Evolutionary conservation across 2,797 vertebrate genomes (phyloP).

Genomic region (Rallus crepitans): DNA sequence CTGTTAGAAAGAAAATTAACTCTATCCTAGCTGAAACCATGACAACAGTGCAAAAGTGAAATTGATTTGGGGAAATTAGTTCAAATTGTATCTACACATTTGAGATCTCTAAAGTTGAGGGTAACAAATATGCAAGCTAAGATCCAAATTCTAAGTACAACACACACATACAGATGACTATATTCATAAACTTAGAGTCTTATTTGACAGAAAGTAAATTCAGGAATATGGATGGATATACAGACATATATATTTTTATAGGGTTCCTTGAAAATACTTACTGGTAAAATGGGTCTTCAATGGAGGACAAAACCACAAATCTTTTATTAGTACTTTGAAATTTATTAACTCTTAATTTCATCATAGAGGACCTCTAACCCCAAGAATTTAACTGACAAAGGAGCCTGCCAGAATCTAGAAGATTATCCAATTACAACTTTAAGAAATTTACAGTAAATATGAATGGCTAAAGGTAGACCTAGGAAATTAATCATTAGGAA

Average conservation of each 20-base stretch:
- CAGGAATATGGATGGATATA: not conserved
- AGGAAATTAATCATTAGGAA: not conserved
- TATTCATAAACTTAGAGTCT: not conserved
- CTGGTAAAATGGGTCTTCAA: not conserved
- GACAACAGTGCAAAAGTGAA: not conserved
- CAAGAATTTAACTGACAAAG: not conserved
- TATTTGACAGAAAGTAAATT: not conserved
- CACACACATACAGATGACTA: not conserved
- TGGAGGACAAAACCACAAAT: fast-evolving
- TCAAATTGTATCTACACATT: fast-evolving
- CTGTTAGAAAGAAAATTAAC: too few species aligned
- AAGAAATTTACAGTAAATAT: not conserved
- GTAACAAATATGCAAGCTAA: not conserved
- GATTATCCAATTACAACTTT: not conserved
- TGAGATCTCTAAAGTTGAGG: not conserved
- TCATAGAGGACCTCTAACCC: not conserved
- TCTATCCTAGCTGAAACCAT: too few species aligned
- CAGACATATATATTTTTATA: not conserved
- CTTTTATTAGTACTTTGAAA: not conserved
- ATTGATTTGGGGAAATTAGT: not conserved
- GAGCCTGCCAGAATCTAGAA: not conserved
- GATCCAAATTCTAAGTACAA: not conserved
- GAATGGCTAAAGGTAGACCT: not conserved
- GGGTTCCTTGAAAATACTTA: not conserved
- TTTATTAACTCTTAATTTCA: not conserved